Evolutionary conservation across 1,140 invertebrate genomes (phyloP).

Genomic region (Bursaphelenchus mucronatus): DNA sequence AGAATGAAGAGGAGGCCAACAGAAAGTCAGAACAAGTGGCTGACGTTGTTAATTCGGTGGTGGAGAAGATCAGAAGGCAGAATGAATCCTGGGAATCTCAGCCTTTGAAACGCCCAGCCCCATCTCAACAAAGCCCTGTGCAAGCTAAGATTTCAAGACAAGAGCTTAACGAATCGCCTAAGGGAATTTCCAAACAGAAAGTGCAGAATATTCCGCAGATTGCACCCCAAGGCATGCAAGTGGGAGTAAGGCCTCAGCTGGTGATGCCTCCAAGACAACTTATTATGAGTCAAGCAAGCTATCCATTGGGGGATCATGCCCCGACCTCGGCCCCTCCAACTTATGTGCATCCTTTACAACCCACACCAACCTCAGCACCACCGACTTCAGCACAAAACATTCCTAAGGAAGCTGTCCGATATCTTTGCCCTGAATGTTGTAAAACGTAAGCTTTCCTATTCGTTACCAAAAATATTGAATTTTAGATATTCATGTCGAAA

Average conservation of each 20-base stretch:
- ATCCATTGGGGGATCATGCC: too few species aligned
- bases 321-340: too few species aligned
- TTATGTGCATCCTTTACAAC: background rate
- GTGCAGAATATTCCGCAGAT: too few species aligned
- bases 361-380: background rate
- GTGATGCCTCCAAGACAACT: too few species aligned
- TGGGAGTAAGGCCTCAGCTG: too few species aligned
- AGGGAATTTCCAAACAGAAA: too few species aligned
- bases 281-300: too few species aligned
- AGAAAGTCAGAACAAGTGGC: conserved; percentile 4
- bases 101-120: too few species aligned
- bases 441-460: conserved; percentile 4
- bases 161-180: too few species aligned
- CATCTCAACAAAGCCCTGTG: too few species aligned
- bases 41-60: conserved; percentile 66
- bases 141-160: too few species aligned
- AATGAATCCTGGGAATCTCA: conserved; percentile 67
- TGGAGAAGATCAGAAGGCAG: conserved; percentile 92
- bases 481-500: conserved; percentile 20
- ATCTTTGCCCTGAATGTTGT: conserved; percentile 8
- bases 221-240: too few species aligned
- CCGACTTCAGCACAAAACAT: background rate
- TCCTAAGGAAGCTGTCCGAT: conserved; percentile 2
- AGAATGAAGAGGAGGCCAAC: background rate
- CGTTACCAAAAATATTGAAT: background rate